Conservation (phyloP, 2,113 vertebrate species). For the Corythoichthys haematopterus region DNA sequence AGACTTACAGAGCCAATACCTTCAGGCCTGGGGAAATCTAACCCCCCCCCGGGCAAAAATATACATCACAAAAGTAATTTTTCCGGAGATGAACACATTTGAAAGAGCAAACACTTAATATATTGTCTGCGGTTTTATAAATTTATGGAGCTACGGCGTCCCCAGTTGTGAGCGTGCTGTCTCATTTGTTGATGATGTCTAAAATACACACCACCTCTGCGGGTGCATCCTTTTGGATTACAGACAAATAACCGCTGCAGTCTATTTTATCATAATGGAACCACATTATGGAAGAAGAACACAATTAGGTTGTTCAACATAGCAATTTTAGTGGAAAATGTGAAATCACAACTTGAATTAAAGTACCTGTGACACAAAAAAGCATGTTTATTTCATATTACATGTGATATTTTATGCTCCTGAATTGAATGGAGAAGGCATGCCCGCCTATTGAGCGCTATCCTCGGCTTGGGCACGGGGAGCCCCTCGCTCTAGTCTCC, state of each 20-base stretch:
- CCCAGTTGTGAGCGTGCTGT: not conserved
- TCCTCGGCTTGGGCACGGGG: no score
- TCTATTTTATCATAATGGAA: not conserved
- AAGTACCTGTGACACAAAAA: no score
- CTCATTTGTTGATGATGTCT: constrained; percentile 8
- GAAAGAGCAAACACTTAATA: constrained; percentile 41
- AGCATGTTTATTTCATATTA: no score
- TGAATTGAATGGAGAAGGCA: no score
- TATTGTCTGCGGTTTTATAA: constrained; percentile 42
- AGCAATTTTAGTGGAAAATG: not conserved
- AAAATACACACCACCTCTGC: not conserved
- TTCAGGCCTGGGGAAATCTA: constrained; percentile 40
- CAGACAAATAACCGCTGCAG: not conserved
- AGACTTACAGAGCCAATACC: constrained; percentile 42
- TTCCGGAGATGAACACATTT: constrained; percentile 33
- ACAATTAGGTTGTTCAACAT: not conserved
- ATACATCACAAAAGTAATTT: constrained; percentile 51
- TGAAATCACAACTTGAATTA: not conserved
- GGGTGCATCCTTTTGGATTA: constrained; percentile 1
- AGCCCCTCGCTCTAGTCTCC: no score
- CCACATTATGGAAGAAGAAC: not conserved
- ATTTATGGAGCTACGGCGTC: constrained; percentile 18
- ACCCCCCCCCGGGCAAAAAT: constrained; percentile 40
- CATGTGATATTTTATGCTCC: no score
- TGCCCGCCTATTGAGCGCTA: no score